Conservation (phyloP, 2,113 vertebrate species). For the Lophochroa leadbeateri region DNA sequence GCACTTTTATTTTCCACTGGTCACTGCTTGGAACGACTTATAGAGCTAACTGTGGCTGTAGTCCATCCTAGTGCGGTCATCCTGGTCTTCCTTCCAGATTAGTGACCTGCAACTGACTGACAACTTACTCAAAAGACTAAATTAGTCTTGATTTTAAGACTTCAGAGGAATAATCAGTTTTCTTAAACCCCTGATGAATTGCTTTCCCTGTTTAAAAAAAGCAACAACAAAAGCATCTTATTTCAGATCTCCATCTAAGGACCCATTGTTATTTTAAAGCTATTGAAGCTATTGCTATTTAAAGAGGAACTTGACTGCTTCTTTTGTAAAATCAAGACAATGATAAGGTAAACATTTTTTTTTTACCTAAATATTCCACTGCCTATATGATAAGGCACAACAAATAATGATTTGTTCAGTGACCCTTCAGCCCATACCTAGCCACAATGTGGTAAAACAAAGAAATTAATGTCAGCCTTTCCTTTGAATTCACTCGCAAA, state of each 20-base stretch:
- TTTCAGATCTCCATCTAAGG: conserved; percentile 6
- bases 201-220: background rate
- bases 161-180: background rate
- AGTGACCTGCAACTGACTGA: background rate
- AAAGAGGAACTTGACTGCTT: background rate
- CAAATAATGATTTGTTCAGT: background rate
- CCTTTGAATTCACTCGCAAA: conserved; percentile 6
- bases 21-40: background rate
- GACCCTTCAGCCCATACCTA: background rate
- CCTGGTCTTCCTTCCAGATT: background rate
- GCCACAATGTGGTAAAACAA: background rate
- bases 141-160: background rate
- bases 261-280: background rate
- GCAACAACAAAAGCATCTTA: background rate
- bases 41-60: background rate
- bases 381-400: background rate
- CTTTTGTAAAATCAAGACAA: conserved; percentile 31
- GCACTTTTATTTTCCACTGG: background rate
- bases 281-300: background rate
- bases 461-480: background rate
- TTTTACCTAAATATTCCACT: conserved; percentile 1
- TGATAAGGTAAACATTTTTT: background rate
- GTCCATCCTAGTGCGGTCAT: background rate
- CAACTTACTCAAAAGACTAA: background rate
- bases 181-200: background rate